Percentiles rank a stretch among this genome's conserved stretches.
These are phyloP conservation scores for Pteromalus puparum DNA, from an alignment of 1,140 invertebrate genomes.

Conservation along the genomic window DNA sequence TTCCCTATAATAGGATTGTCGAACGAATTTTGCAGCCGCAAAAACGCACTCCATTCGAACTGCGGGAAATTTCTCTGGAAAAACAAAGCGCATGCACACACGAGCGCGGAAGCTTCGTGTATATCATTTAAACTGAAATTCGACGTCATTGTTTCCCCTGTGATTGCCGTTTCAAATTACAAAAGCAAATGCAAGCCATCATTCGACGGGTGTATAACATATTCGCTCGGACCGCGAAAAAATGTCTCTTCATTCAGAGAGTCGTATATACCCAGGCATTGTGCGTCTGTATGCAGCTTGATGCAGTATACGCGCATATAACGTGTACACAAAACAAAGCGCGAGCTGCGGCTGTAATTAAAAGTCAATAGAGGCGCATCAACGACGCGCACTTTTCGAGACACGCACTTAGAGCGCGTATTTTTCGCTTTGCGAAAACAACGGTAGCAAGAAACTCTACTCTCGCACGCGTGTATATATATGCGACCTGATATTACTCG, in stretches of 20 bases:
- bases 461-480: background rate
- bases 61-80: background rate
- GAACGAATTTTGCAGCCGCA: background rate
- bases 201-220: background rate
- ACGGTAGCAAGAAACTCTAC: too few species aligned
- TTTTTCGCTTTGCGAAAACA: background rate
- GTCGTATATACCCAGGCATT: background rate
- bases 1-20: too few species aligned
- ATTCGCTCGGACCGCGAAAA: background rate
- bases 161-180: conserved; percentile 8
- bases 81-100: background rate
- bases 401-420: too few species aligned
- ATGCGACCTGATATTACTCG: background rate
- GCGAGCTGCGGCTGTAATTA: background rate
- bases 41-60: background rate
- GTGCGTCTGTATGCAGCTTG: background rate
- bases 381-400: background rate
- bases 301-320: too few species aligned
- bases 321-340: background rate
- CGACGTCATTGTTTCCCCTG: background rate
- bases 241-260: background rate
- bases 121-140: background rate
- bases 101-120: background rate
- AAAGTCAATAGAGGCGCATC: conserved; percentile 14
- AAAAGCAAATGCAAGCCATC: background rate